These are phyloP conservation scores for Benitochromis conjunctus DNA, from an alignment of 2,113 vertebrate genomes.

Conservation along the genomic window DNA sequence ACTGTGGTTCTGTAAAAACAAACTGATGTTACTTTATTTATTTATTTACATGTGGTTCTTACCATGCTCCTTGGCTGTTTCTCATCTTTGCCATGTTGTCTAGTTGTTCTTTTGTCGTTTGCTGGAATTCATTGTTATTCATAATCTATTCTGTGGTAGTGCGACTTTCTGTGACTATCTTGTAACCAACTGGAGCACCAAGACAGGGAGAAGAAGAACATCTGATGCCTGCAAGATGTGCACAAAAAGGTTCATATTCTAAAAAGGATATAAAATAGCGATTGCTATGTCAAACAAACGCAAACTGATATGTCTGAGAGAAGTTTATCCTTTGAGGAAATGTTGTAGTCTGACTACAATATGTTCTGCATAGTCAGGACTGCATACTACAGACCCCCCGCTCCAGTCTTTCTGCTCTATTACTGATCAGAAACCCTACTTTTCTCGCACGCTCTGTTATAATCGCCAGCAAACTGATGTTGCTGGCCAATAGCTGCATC, in stretches of 20 bases:
- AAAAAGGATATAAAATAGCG: too few species aligned
- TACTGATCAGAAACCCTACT: not conserved
- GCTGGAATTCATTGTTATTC: conserved; percentile 26
- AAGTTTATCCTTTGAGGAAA: conserved; percentile 29
- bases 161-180: conserved; percentile 1
- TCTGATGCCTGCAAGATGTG: not conserved
- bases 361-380: not conserved
- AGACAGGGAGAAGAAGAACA: not conserved
- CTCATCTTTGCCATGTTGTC: conserved; percentile 12
- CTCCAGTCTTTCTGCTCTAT: not conserved
- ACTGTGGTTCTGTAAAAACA: conserved; percentile 1
- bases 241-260: not conserved
- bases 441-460: not conserved
- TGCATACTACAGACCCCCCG: not conserved
- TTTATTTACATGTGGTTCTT: conserved; percentile 29
- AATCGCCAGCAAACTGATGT: not conserved
- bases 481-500: conserved; percentile 17
- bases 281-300: conserved; percentile 48
- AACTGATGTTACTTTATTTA: conserved; percentile 3
- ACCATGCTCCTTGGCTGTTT: conserved; percentile 9
- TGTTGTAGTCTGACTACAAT: conserved; percentile 13
- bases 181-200: not conserved
- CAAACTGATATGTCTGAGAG: conserved; percentile 26
- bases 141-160: conserved; percentile 12
- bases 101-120: conserved; percentile 15